Base-by-base conservation (phyloP, 2,888 invertebrate species). In the Athripsodes cinereus region DNA sequence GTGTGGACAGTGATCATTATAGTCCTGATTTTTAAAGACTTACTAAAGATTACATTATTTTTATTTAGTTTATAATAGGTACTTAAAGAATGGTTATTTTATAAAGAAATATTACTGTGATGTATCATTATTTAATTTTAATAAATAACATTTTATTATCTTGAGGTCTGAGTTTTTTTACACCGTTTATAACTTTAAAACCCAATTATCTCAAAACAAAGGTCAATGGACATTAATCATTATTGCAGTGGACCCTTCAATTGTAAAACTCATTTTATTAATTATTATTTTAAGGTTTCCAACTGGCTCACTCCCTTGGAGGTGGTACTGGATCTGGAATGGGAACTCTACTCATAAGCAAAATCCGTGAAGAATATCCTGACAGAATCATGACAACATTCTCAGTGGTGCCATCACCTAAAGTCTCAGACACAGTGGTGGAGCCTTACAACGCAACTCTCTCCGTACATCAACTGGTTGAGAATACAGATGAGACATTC, bases 291-390 rank as follows among this genome's bases (percentile, higher is more conserved):
- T 64, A n/a, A 76, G 93, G 93, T 0, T 90, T 90, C 74, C 88
- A 88, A 68, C 71, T 92, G 57, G 85, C 90, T 0, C 90, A 91
- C 69, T 93, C 92, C 0, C 79, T 93, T 16, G 92, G 93, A 1
- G 93, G 93, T 6, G 92, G 93, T 16, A 93, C 92, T 0, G 93
- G 93, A 0, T 91, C 91, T 0, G 93, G 92, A 1, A 85, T 93
- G 87, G 93, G 92, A 5, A 93, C 93, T 0, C 74, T 93, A 5
- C 78, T 93, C 2, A 91, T 93, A 65, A 90, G 90, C 63, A 93
- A 92, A 75, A 91, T 93, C 67, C 81, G 92, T 0, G 92, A 93
- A 69, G 93, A 93, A 71, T 93, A 87, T 69, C 93, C 93, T 0
- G 87, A 88, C 67, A 74, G 93, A 44, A 93, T 93, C 62, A 92